Conservation (phyloP, 2,113 vertebrate genomes). For the Sylvia atricapilla region DNA sequence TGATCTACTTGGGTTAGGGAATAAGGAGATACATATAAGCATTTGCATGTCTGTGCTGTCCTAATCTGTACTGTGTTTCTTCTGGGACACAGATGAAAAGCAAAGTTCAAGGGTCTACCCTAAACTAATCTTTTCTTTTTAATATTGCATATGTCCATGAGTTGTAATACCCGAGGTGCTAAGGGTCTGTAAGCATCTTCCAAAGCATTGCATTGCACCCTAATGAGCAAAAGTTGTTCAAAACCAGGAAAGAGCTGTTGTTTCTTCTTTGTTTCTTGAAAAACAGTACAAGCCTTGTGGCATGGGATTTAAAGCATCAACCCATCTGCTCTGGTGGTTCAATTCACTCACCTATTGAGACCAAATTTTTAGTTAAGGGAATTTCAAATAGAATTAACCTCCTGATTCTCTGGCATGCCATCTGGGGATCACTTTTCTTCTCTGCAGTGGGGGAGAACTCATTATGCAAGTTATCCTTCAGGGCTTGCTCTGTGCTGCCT, state of each 20-base stretch:
- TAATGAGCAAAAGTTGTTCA: neutral
- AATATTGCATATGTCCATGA: neutral
- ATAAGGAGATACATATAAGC: neutral
- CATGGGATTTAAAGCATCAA: neutral
- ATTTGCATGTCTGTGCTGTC: neutral
- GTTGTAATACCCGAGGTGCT: neutral
- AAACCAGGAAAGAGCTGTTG: neutral
- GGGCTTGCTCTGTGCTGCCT: neutral
- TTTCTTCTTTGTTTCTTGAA: neutral
- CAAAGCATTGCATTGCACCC: neutral
- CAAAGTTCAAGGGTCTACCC: neutral
- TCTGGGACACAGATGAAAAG: neutral
- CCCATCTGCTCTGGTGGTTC: conserved; percentile 6
- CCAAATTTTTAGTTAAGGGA: neutral
- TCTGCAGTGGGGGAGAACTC: neutral
- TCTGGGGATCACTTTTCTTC: neutral
- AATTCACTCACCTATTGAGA: neutral
- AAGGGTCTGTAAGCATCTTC: neutral
- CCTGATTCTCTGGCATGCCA: neutral
- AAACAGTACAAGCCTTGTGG: neutral
- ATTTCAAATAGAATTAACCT: conserved; percentile 36
- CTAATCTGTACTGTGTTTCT: neutral
- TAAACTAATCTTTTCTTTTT: neutral
- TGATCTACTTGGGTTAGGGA: neutral
- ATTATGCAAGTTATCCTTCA: neutral